Evolutionary conservation across 2,113 vertebrate genomes (phyloP), one percentile per base, ranked within the genome.

Genomic region (Odocoileus hemionus): DNA sequence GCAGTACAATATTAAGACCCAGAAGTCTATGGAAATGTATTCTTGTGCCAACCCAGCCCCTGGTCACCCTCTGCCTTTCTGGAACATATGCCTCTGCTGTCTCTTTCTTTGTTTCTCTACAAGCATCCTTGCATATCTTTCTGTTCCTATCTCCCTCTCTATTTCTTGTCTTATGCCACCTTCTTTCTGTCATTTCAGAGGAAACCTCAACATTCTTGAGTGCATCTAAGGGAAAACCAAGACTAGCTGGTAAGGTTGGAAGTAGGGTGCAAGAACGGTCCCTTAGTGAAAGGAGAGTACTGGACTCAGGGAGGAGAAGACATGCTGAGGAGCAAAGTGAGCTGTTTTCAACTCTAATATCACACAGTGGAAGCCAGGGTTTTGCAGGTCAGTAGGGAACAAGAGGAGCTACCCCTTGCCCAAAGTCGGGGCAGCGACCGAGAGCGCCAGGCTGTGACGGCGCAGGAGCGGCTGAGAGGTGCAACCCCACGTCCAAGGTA

Each of bases 391-490:
- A 55, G 9, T 47, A 74, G 8, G 1, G 33, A 89, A 43, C 1
- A 74, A 50, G 17, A 89, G 12, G 47, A 50, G 12, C 47, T 50
- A 50, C 47, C 47, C 47, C 47, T 50, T 12, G 1, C 47, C 47
- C 47, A 50, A 50, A 14, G 47, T 14, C 3, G 12, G 47, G 47
- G 47, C 47, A 50, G 3, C 3, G 47, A 14, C 47, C 3, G 12
- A 50, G 12, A 50, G 47, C 13, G 1, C 47, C 12, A 50, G 47
- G 47, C 47, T 50, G 47, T 50, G 47, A 50, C 3, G 47, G 47
- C 12, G 12, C 12, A 50, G 47, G 12, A 50, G 47, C 0, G 12
- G 47, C 12, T 3, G 3, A 50, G 12, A 50, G 47, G 12, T 14
- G 47, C 47, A 14, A 50, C 47, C 47, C 47, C 47, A 13, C 13